Evolutionary conservation across 2,888 invertebrate genomes (phyloP).

Genomic region (Bombylius discolor): DNA sequence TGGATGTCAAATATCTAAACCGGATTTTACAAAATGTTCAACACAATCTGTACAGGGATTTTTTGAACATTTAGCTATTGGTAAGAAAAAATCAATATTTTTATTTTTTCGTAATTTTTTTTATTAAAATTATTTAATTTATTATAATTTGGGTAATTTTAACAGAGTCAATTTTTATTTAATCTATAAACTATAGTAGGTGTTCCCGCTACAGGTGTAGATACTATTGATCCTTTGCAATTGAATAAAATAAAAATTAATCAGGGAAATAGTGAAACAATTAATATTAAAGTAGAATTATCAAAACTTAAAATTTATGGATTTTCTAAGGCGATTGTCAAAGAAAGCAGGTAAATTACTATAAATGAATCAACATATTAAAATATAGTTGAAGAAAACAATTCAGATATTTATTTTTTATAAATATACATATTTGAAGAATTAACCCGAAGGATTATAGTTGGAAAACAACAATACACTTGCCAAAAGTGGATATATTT

Average conservation of each 20-base stretch:
- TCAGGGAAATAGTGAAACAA: conserved; percentile 56
- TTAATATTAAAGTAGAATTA: conserved; percentile 58
- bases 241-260: conserved; percentile 54
- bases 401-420: no score
- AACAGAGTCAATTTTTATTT: no score
- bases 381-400: no score
- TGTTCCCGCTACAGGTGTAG: conserved; percentile 36
- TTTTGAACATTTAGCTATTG: conserved; percentile 36
- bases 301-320: conserved; percentile 54
- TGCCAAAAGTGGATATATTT: conserved; percentile 54
- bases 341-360: conserved; percentile 44
- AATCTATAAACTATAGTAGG: conserved; percentile 18
- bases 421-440: conserved; percentile 28
- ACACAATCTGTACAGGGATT: conserved; percentile 41
- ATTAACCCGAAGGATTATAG: conserved; percentile 55
- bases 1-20: conserved; percentile 47
- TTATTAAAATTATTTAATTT: no score
- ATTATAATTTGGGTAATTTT: no score
- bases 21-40: conserved; percentile 53
- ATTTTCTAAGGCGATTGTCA: conserved; percentile 50
- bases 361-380: no score
- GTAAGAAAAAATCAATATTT: conserved; percentile 7
- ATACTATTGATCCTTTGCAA: conserved; percentile 53
- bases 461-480: conserved; percentile 52
- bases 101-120: no score